Base-by-base conservation (phyloP, 2,113 vertebrate genomes). In the Podocnemis expansa region DNA sequence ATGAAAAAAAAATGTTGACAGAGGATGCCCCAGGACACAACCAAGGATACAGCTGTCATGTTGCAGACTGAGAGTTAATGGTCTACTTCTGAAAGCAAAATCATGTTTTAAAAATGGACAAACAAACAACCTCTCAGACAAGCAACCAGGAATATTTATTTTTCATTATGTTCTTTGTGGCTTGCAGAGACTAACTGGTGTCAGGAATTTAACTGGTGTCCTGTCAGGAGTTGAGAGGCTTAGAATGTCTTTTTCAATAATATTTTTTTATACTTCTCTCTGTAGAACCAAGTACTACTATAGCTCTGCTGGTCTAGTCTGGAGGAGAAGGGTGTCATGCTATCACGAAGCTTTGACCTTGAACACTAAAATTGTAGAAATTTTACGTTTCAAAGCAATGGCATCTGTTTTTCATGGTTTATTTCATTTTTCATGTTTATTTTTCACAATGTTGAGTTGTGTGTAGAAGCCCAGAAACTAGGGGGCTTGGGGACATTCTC, bases 241-340 rank as follows among this genome's bases (percentile, higher is more conserved):
- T 51, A 27, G 10, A 7, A 51, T 34, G 29, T 51, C 31, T 31
- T 49, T 21, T 51, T 60, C 58, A 31, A 10, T 51, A 51, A 78
- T n/a, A 49, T 51, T 34, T 51, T 34, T 31, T 49, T 0, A 5
- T 31, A 29, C 83, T 63, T 3, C 7, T 85, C 49, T 82, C 10
- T 51, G 10, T 70, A 5, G 11, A 8, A 78, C 38, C 2, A n/a
- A 56, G 63, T 0, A 1, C 34, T 52, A 0, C 2, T 43, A 75
- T 67, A 60, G 78, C 38, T 88, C 41, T 67, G 5, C 2, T 43
- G 25, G 41, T 54, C 2, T 8, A 12, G 34, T 52, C 25, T 52
- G 27, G 63, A 70, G 38, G 8, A 38, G 8, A 6, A 21, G 38
- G n/a, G 17, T 70, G 16, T 70, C 63, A 70, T 70, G 29, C 10